phyloP scores from a whole-genome alignment of 2,888 invertebrate genomes.

The Himalopsyche anomala region DNA sequence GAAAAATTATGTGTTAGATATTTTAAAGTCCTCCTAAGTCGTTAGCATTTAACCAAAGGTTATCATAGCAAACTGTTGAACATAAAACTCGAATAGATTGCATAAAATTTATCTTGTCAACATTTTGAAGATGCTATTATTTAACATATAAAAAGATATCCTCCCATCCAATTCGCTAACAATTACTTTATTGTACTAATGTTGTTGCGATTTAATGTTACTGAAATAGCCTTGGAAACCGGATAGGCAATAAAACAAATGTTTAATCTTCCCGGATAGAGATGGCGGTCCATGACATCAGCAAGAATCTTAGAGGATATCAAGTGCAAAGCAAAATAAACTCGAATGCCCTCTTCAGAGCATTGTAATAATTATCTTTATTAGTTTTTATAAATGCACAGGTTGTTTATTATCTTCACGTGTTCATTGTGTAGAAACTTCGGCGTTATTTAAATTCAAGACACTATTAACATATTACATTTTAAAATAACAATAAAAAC shows the following conservation, averaged over 20 bases:
- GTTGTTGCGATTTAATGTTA: background rate
- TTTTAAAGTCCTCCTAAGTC: background rate
- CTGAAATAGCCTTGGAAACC: slow-evolving; percentile 32
- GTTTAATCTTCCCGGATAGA: slow-evolving; percentile 31
- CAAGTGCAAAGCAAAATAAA: background rate
- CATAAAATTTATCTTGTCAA: background rate
- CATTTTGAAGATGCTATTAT: background rate
- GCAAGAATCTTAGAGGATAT: background rate
- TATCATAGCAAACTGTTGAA: background rate
- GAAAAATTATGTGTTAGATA: too few relatives aligned
- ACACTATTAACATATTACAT: too few relatives aligned
- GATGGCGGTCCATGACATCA: slow-evolving; percentile 15
- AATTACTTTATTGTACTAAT: slow-evolving; percentile 22
- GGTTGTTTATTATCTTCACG: background rate
- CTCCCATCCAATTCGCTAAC: slow-evolving; percentile 19
- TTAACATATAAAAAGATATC: background rate
- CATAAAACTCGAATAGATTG: background rate
- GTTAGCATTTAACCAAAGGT: background rate
- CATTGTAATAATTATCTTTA: background rate
- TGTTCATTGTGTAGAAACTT: too few relatives aligned
- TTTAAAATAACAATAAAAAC: too few relatives aligned
- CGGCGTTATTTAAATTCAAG: too few relatives aligned
- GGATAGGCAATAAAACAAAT: slow-evolving; percentile 37
- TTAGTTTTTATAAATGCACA: background rate
- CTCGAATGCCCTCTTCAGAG: background rate